Evolutionary conservation across 2,888 invertebrate genomes (phyloP), one percentile per base, ranked within the genome.

Genomic region (Apamea epomidion): DNA sequence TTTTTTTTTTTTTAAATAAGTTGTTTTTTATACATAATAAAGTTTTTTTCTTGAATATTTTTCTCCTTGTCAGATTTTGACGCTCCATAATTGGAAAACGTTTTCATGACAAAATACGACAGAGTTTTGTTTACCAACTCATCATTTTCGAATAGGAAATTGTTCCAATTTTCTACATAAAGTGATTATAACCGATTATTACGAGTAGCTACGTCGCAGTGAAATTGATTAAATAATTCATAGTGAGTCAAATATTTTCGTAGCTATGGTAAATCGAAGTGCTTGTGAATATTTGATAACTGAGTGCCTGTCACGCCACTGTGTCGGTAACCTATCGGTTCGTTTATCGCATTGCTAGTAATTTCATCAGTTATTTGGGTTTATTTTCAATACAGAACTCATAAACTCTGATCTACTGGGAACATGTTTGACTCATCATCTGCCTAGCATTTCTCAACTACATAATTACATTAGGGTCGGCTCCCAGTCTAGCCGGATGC

Each of bases 231-330:
- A 74, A 75, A 80, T 86, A 82, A 76, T 80, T 88, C 64, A 78
- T 74, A 72, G 62, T 4, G 32, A 86, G 74, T 88, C 83, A 86
- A 84, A 87, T 87, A 84, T 87, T 87, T 87, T 81, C 70, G 37
- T 81, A 88, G 76, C 32, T 65, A 75, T 71, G 81, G 76, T 82
- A 87, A 80, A 89, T 86, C 80, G 80, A 80, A 76, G 65, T 80
- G 79, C 45, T 82, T 60, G 76, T 89, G 80, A 89, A 89, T 88
- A 87, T 82, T 89, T 88, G 65, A 85, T 85, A 37, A 54, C 60
- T 32, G 48, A 54, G 58, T 69, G 76, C 62, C 72, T 76, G 84
- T 70, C 89, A 79, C 85, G 80, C 58, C 37, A 82, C 68, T 76
- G 65, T 79, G 64, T 74, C 80, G 78, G 77, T 58, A 51, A 64